Evolutionary conservation across 2,797 vertebrate species (phyloP), one percentile per base, ranked within the genome.

Genomic region (Prunella strophiata): DNA sequence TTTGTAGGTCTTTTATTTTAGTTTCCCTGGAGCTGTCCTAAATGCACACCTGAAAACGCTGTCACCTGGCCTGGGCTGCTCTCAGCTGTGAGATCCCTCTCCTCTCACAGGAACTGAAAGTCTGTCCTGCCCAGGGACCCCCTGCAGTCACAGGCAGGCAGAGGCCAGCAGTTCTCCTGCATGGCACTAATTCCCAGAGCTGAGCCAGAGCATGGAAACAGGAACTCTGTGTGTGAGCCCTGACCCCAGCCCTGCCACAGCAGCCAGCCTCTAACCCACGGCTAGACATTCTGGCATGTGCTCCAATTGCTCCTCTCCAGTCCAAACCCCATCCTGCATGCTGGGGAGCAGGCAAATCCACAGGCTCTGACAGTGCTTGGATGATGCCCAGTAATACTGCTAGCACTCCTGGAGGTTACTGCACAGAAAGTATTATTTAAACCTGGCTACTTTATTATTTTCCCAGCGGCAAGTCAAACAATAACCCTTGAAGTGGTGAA

Each of bases 401-500:
- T 65, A 91, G 92, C 92, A 32, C 61, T 89, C 65, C 83, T 88
- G 55, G 88, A 96, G 91, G 51, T 88, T 84, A 89, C 30, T 29
- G 2, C 84, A 66, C 15, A 51, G 61, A 48, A 91, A 92, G 50
- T 70, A 87, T 79, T 95, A 88, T 87, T 95, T 92, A 93, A 94
- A 89, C 70, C 70, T 52, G 75, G 50, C 61, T 55, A 62, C 59
- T 88, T 85, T 42, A 91, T 88, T 85, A 78, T 91, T 93, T 92
- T 95, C 89, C 70, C 87, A 93, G 92, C 1, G 0, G 91, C 55
- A 63, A 9, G 32, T 75, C 87, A 61, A 89, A 85, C 75, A 89
- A 70, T 75, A 94, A 83, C 61, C 70, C 90, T 63, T 81, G 25
- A 83, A 76, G 79, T 48, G 73, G 68, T 43, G 50, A 95, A 93